Base-by-base conservation (phyloP, 2,113 vertebrate species). In the rabbit (Oryctolagus cuniculus) region DNA sequence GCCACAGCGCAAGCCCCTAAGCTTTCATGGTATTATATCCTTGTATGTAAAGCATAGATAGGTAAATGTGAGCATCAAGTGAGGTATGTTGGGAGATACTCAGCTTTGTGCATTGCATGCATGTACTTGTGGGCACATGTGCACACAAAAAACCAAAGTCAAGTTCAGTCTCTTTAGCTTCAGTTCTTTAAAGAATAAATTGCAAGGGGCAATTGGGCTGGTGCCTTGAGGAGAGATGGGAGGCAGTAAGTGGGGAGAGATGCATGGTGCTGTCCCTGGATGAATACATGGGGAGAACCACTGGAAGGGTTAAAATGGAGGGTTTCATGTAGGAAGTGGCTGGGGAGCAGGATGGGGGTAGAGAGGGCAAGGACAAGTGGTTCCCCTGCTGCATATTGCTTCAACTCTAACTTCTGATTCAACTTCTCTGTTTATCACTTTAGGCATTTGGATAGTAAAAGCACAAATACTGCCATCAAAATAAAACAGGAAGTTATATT, bases 371-470 rank as follows among this genome's bases (percentile, higher is more conserved):
- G 27, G 8, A 91, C 73, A 82, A 92, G 66, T 19, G 34, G 22
- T 75, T 44, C 31, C 10, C 21, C 25, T 27, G 4, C 29, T 85
- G 44, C 12, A 21, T 63, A 44, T 73, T 36, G 63, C 72, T 70
- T 86, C 17, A 9, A 44, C 67, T 63, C 49, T 53, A 74, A 93
- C 64, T 82, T 96, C 87, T 95, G 79, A 96, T 44, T 44, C 44
- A 44, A 44, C 66, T 96, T 88, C 93, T 29, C 10, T 13, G 27
- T 75, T 64, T 89, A 70, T 83, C 44, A 87, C 94, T 96, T 80
- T 55, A 94, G 83, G 55, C 95, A 80, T 90, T 95, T 94, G 55
- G 70, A 75, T 75, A 64, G 5, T 67, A 83, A 82, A 88, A 82
- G 34, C 15, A 72, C n/a, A 95, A 94, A 92, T 16, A 16, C 36